A percentile compares a stretch with the other conserved stretches of the same genome.
Conservation (phyloP, 2,888 invertebrate genomes). For the Polyommatus icarus region DNA sequence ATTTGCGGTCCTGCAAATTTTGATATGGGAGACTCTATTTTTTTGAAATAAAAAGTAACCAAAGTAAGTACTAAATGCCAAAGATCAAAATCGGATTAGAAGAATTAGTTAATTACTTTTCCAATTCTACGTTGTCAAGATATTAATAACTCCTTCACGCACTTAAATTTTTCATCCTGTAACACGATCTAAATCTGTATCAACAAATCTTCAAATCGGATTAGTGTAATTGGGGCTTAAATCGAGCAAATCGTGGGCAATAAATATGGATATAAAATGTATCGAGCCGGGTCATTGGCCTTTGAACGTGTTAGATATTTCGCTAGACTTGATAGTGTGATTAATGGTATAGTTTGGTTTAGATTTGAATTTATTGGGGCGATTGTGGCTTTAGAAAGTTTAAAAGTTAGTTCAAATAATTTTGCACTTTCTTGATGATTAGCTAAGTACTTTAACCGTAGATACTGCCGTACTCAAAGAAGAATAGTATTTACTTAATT, state of each 20-base stretch:
- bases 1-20: too few species aligned
- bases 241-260: conserved; percentile 9
- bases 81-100: too few species aligned
- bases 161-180: neutral
- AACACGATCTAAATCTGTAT: neutral
- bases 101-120: too few species aligned
- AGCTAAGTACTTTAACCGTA: too few species aligned
- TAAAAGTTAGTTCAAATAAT: neutral
- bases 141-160: too few species aligned
- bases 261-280: conserved; percentile 15
- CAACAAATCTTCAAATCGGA: neutral
- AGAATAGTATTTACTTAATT: too few species aligned
- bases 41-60: too few species aligned
- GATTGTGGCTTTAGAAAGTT: neutral
- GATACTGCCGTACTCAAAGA: too few species aligned
- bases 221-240: neutral
- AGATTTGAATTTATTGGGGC: neutral
- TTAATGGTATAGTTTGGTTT: neutral
- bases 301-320: conserved; percentile 18
- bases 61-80: too few species aligned
- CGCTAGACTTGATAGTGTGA: neutral
- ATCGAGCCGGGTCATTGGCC: conserved; percentile 14
- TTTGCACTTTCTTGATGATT: neutral
- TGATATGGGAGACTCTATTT: too few species aligned
- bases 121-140: too few species aligned